A percentile compares a stretch with the other conserved stretches of the same genome.
These are phyloP conservation scores for Strigamia transsilvanica DNA, from an alignment of 2,888 invertebrate genomes.

Conservation along the genomic window DNA sequence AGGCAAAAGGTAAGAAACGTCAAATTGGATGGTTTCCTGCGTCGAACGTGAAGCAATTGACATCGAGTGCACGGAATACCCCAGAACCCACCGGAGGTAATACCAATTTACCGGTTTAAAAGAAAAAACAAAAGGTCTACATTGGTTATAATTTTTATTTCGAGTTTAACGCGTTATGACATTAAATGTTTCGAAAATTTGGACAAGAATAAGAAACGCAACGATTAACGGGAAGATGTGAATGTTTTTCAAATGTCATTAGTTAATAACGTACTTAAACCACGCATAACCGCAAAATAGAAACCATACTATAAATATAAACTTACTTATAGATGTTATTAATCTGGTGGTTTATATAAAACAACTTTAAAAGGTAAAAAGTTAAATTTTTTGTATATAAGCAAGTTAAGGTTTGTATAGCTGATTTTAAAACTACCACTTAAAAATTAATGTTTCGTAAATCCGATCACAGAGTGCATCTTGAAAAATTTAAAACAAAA, in stretches of 20 bases:
- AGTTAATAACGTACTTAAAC: background rate
- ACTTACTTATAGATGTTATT: background rate
- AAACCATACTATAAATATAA: background rate
- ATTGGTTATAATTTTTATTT: background rate
- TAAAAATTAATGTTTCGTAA: constrained; percentile 17
- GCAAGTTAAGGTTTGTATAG: background rate
- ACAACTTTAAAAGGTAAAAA: background rate
- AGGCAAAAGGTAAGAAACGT: constrained; percentile 80
- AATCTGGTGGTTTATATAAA: background rate
- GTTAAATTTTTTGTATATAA: background rate
- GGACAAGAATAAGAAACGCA: background rate
- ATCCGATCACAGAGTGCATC: background rate
- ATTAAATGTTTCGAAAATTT: background rate
- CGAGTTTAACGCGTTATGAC: background rate
- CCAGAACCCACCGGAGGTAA: constrained; percentile 59
- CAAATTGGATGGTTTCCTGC: constrained; percentile 99
- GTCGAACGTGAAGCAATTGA: constrained; percentile 84
- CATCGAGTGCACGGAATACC: constrained; percentile 61
- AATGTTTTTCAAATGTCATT: background rate
- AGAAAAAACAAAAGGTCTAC: constrained; percentile 2
- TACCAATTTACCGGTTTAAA: background rate
- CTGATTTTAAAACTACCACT: background rate
- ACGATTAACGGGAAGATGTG: background rate
- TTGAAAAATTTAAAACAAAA: too few relatives aligned
- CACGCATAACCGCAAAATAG: background rate